Base-by-base conservation (phyloP, 2,797 vertebrate species). In the Alectoris magna region DNA sequence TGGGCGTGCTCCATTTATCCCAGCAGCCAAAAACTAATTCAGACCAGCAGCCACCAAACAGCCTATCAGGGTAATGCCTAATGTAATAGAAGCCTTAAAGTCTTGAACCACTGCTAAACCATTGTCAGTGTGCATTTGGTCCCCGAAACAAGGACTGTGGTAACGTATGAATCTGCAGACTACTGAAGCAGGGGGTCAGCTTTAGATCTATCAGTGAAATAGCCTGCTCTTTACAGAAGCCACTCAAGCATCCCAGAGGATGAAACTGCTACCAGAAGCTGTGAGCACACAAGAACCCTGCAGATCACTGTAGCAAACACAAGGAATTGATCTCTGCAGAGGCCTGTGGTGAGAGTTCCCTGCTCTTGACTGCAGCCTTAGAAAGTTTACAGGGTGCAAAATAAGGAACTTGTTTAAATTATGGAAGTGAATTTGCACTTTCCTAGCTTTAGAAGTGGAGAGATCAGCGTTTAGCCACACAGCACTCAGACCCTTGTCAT, bases 371-470 rank as follows among this genome's bases (percentile, higher is more conserved):
- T 87, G 78, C 60, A 95, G 88, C 85, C 90, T 89, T 81, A 91
- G 90, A 80, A 63, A 67, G 72, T 91, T 95, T 95, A 96, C 71
- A 93, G 87, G 86, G 88, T 90, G 90, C 67, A 93, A 88, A 91
- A 81, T 26, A 66, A 91, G 76, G 73, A 89, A 74, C 58, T 89
- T 73, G 38, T 84, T 96, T 90, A 89, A 89, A 90, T 95, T 93
- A 91, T 94, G 81, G 88, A 94, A 78, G 79, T 87, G 82, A 79
- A 94, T 96, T 95, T 94, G 76, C 84, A 94, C 86, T 72, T 94
- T 90, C 66, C 67, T 62, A 74, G 43, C 22, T 9, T 77, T 82
- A 87, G 75, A 76, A 72, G 19, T 75, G 89, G 94, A 83, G 2
- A 67, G 29, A 64, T n/a, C 63, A 58, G 27, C 19, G 24, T 34